These are phyloP conservation scores for Eledone cirrhosa DNA, from an alignment of 2,888 invertebrate species.

Conservation along the genomic window DNA sequence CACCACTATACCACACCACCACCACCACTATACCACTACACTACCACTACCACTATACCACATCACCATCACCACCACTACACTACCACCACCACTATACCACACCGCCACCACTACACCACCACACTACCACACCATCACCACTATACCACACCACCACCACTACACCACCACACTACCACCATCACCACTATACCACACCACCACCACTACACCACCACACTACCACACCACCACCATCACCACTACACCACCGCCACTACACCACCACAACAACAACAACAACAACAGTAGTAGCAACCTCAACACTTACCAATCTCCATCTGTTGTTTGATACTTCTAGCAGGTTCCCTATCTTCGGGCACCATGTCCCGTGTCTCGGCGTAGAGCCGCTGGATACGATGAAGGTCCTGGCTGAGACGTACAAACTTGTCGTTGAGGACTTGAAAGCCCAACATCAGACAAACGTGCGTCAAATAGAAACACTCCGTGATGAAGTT, in stretches of 20 bases:
- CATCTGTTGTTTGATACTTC: slow-evolving; percentile 58
- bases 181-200: too few relatives aligned
- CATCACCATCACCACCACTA: too few relatives aligned
- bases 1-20: too few relatives aligned
- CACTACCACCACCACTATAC: too few relatives aligned
- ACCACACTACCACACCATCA: too few relatives aligned
- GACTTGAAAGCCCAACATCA: slow-evolving; percentile 76
- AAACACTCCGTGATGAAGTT: slow-evolving; percentile 89
- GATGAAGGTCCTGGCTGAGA: slow-evolving; percentile 75
- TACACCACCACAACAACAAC: neutral
- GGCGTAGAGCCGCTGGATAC: slow-evolving; percentile 78
- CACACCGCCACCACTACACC: too few relatives aligned
- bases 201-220: too few relatives aligned
- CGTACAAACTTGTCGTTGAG: slow-evolving; percentile 70
- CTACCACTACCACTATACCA: too few relatives aligned
- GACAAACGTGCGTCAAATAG: slow-evolving; percentile 86
- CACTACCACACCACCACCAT: too few relatives aligned
- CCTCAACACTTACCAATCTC: slow-evolving; percentile 55
- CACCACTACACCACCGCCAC: too few relatives aligned
- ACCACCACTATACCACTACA: too few relatives aligned
- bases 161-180: neutral
- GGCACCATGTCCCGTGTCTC: slow-evolving; percentile 73
- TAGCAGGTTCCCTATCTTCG: slow-evolving; percentile 70
- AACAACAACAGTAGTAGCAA: slow-evolving; percentile 18
- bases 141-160: too few relatives aligned